Percentiles rank a stretch among this genome's conserved stretches.
These are phyloP conservation scores for Ganaspis brasiliensis DNA, from an alignment of 2,888 invertebrate genomes.

Conservation along the genomic window DNA sequence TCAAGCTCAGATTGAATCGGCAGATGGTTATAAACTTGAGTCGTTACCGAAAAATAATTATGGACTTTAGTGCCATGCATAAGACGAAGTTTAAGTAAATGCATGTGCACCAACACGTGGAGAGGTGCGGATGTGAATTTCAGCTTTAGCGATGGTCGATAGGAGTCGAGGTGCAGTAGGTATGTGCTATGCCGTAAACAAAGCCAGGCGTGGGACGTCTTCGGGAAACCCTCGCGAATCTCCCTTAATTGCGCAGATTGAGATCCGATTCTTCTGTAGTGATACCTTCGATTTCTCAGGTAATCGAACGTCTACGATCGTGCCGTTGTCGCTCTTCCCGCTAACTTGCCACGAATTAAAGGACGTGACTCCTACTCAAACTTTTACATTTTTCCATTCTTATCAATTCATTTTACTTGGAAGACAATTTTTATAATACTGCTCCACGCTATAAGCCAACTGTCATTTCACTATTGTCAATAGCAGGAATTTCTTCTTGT, in stretches of 20 bases:
- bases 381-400: neutral
- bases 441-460: too few relatives aligned
- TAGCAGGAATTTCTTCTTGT: too few relatives aligned
- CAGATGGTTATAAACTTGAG: slow-evolving; percentile 5
- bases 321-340: slow-evolving; percentile 40
- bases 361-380: slow-evolving; percentile 34
- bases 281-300: slow-evolving; percentile 69
- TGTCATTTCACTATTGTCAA: too few relatives aligned
- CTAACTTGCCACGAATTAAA: slow-evolving; percentile 34
- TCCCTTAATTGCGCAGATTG: slow-evolving; percentile 74
- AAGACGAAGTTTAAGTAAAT: slow-evolving; percentile 36
- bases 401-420: neutral
- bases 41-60: slow-evolving; percentile 32
- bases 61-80: neutral
- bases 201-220: slow-evolving; percentile 74
- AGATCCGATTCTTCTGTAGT: slow-evolving; percentile 61
- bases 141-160: slow-evolving; percentile 62
- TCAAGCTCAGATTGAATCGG: slow-evolving; percentile 14
- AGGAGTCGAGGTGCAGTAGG: slow-evolving; percentile 68
- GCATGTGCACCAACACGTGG: slow-evolving; percentile 27
- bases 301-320: slow-evolving; percentile 51
- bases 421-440: too few relatives aligned
- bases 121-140: slow-evolving; percentile 28
- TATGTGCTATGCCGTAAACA: slow-evolving; percentile 71
- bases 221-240: slow-evolving; percentile 66